These are phyloP conservation scores for Fissipunctia ypsillon DNA, from an alignment of 2,888 invertebrate genomes.

Conservation along the genomic window DNA sequence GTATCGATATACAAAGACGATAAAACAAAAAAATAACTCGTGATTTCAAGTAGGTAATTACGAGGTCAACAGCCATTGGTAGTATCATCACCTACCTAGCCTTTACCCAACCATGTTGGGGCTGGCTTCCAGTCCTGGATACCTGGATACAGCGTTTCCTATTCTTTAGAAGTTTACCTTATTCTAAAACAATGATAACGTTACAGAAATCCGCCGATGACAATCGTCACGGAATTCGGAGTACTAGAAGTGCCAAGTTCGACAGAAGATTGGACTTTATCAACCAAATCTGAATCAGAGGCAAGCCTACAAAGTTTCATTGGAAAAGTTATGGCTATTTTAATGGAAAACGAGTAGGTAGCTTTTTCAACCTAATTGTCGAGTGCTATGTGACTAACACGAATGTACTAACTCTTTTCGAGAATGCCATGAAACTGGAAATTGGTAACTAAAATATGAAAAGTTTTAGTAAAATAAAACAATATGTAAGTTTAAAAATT, in stretches of 20 bases:
- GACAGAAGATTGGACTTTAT: slow-evolving; percentile 59
- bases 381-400: background rate
- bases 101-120: too few species aligned
- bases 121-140: too few species aligned
- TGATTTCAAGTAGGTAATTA: too few species aligned
- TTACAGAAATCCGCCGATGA: slow-evolving; percentile 68
- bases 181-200: slow-evolving; percentile 3
- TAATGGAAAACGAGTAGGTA: slow-evolving; percentile 36
- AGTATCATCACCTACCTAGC: too few species aligned
- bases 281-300: slow-evolving; percentile 60
- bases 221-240: slow-evolving; percentile 71
- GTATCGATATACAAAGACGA: too few species aligned
- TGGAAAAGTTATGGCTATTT: slow-evolving; percentile 66
- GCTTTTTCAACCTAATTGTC: background rate
- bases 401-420: slow-evolving; percentile 2
- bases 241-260: slow-evolving; percentile 55
- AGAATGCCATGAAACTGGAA: slow-evolving; percentile 4
- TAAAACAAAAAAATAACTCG: too few species aligned
- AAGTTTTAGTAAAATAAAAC: slow-evolving; percentile 24
- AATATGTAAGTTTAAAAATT: slow-evolving; percentile 16
- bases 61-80: too few species aligned
- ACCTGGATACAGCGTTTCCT: too few species aligned
- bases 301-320: slow-evolving; percentile 63
- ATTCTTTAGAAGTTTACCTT: too few species aligned
- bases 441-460: slow-evolving; percentile 32